phyloP scores from a whole-genome alignment of 2,888 invertebrate species.

The Andrena bucephala region DNA sequence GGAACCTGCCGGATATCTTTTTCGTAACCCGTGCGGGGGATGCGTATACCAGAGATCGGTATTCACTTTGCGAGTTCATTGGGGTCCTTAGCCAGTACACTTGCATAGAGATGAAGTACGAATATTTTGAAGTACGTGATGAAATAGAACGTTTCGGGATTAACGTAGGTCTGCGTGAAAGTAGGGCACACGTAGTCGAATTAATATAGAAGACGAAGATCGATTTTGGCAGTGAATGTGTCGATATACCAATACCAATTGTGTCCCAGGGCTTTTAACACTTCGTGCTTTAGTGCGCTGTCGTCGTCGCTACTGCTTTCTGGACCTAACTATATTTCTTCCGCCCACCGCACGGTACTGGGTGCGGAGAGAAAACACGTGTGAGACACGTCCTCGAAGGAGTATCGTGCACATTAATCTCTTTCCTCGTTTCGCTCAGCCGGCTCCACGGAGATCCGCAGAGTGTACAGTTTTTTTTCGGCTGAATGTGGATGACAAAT shows the following conservation, averaged over 20 bases:
- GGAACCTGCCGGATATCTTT: too few relatives aligned
- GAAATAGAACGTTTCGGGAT: too few relatives aligned
- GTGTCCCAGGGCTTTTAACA: not conserved
- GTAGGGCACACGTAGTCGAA: too few relatives aligned
- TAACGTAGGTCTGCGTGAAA: too few relatives aligned
- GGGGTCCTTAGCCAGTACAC: too few relatives aligned
- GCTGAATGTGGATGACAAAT: constrained; percentile 28
- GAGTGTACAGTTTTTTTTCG: constrained; percentile 20
- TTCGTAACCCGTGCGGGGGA: too few relatives aligned
- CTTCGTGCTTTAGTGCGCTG: not conserved
- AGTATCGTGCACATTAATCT: constrained; percentile 36
- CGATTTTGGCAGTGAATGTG: too few relatives aligned
- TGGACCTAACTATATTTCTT: not conserved
- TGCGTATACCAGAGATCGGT: too few relatives aligned
- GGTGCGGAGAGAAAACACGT: constrained; percentile 20
- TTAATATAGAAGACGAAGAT: too few relatives aligned
- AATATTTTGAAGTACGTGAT: too few relatives aligned
- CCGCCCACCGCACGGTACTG: not conserved
- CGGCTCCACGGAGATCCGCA: not conserved
- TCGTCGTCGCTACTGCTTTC: not conserved
- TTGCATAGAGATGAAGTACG: too few relatives aligned
- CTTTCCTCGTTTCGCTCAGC: constrained; percentile 9
- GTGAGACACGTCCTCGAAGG: not conserved
- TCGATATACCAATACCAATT: not conserved
- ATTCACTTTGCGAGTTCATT: too few relatives aligned